These are phyloP conservation scores for Thalassaphorura encarpata DNA, from an alignment of 1,140 invertebrate species.

Conservation along the genomic window DNA sequence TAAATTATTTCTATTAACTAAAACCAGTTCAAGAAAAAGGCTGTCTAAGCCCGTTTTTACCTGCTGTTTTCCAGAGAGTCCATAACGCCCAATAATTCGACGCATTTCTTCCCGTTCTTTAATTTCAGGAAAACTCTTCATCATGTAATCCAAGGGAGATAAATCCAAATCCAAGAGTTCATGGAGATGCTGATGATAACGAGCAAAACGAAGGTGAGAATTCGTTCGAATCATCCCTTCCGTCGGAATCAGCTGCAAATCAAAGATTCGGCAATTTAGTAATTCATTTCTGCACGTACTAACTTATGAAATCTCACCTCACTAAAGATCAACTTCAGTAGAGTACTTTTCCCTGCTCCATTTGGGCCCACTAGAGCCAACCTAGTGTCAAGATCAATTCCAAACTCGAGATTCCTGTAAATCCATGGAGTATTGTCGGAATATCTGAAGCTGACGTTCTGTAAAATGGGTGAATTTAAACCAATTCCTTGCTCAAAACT, in stretches of 20 bases:
- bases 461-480: slow-evolving; percentile 34
- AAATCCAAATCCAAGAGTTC: slow-evolving; percentile 90
- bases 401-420: slow-evolving; percentile 97
- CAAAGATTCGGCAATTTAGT: background rate
- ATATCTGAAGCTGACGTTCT: slow-evolving; percentile 94
- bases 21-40: background rate
- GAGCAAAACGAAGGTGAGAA: slow-evolving; percentile 90
- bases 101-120: slow-evolving; percentile 99
- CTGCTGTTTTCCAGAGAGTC: slow-evolving; percentile 91
- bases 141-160: slow-evolving; percentile 96
- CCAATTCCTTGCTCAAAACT: slow-evolving; percentile 3
- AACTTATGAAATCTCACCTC: slow-evolving; percentile 45
- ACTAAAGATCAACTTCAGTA: slow-evolving; percentile 89
- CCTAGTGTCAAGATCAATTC: slow-evolving; percentile 95
- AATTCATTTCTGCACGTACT: background rate
- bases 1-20: background rate
- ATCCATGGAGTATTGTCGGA: slow-evolving; percentile 77
- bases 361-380: slow-evolving; percentile 98
- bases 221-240: slow-evolving; percentile 97
- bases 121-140: slow-evolving; percentile 90
- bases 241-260: slow-evolving; percentile 62
- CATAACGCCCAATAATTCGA: slow-evolving; percentile 96
- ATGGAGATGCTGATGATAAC: slow-evolving; percentile 98
- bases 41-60: slow-evolving; percentile 40
- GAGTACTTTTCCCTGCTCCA: slow-evolving; percentile 95